phyloP scores from a whole-genome alignment of 2,888 invertebrate genomes.

The Philaethria dido region DNA sequence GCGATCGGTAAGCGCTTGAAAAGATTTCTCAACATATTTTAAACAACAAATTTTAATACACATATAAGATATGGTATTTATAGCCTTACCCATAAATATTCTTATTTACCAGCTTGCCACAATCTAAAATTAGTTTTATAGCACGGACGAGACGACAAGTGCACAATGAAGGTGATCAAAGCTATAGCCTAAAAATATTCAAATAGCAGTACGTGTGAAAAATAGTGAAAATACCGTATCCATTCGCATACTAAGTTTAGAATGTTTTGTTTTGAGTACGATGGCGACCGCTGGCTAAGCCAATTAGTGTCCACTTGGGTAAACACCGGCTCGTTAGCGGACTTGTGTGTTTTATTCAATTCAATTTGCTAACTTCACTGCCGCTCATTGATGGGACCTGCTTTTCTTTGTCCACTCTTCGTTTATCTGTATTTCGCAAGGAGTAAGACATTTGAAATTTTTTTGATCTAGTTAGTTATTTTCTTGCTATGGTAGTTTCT shows the following conservation, averaged over 20 bases:
- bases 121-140: constrained; percentile 1
- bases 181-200: constrained; percentile 40
- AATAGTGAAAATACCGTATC: constrained; percentile 51
- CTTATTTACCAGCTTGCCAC: not conserved
- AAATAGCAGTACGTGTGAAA: constrained; percentile 39
- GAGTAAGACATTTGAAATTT: constrained; percentile 10
- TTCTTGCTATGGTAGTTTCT: not conserved
- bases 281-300: constrained; percentile 80
- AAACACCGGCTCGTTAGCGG: constrained; percentile 83
- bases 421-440: constrained; percentile 49
- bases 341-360: constrained; percentile 83
- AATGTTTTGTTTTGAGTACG: constrained; percentile 51
- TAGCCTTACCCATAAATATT: too few relatives aligned
- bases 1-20: too few relatives aligned
- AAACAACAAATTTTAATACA: too few relatives aligned
- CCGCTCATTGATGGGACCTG: constrained; percentile 77
- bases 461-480: constrained; percentile 6
- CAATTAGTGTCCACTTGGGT: constrained; percentile 83
- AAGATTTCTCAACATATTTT: too few relatives aligned
- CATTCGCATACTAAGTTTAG: constrained; percentile 46
- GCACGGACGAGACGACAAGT: constrained; percentile 21
- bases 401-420: constrained; percentile 65
- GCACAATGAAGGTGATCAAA: constrained; percentile 44
- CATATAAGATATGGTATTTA: too few relatives aligned
- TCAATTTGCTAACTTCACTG: constrained; percentile 78